Conservation (phyloP, 2,888 invertebrate species). For the Caenorhabditis macrosperma region DNA sequence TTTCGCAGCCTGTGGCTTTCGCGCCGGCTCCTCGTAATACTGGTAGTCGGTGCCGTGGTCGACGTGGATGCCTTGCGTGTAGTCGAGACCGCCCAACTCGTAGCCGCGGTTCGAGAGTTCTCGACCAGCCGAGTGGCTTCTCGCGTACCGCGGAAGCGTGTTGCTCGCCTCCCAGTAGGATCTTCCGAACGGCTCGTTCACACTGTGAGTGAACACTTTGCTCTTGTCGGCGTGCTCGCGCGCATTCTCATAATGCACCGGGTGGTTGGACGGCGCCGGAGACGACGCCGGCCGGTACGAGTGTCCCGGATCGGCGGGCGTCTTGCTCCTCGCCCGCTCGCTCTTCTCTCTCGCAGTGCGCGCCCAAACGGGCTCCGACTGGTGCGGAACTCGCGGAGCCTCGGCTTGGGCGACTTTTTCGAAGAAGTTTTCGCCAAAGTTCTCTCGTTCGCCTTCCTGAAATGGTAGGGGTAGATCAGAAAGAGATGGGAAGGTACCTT, state of each 20-base stretch:
- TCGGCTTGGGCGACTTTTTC: slow-evolving; percentile 71
- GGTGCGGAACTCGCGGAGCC: slow-evolving; percentile 65
- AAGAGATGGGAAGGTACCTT: slow-evolving; percentile 32
- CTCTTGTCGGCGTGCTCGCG: slow-evolving; percentile 68
- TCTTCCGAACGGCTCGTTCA: slow-evolving; percentile 56
- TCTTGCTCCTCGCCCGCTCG: slow-evolving; percentile 65
- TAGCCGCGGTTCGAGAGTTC: slow-evolving; percentile 60
- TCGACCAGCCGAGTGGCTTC: slow-evolving; percentile 58
- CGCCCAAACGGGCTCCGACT: slow-evolving; percentile 70
- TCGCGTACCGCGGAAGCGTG: slow-evolving; percentile 35
- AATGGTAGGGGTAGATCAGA: neutral
- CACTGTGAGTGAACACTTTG: slow-evolving; percentile 61
- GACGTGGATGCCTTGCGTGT: slow-evolving; percentile 62
- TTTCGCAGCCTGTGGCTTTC: slow-evolving; percentile 56
- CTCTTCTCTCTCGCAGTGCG: slow-evolving; percentile 69
- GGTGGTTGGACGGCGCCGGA: slow-evolving; percentile 59
- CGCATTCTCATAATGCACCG: slow-evolving; percentile 63
- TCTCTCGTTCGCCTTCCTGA: slow-evolving; percentile 61
- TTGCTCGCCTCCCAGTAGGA: slow-evolving; percentile 65
- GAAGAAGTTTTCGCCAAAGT: slow-evolving; percentile 67
- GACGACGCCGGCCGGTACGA: slow-evolving; percentile 51
- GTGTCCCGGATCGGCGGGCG: slow-evolving; percentile 63
- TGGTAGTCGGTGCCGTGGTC: slow-evolving; percentile 64
- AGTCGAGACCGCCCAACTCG: slow-evolving; percentile 71
- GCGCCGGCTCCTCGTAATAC: slow-evolving; percentile 54